Evolutionary conservation across 2,797 vertebrate species (phyloP).

Genomic region (Enoplosus armatus): DNA sequence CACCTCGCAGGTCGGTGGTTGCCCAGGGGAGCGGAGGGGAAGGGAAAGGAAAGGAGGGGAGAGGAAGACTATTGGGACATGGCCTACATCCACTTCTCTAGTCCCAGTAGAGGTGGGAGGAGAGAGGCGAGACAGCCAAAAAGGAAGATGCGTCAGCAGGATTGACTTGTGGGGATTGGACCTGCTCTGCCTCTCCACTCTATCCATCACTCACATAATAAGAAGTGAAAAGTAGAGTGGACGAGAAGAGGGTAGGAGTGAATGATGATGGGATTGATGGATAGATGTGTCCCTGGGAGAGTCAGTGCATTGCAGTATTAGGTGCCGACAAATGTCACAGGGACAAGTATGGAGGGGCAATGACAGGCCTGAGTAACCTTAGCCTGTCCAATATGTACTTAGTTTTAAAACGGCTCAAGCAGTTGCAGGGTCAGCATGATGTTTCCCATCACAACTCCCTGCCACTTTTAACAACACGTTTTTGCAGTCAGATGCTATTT

Average conservation of each 20-base stretch:
- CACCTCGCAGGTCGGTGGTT: conserved; percentile 49
- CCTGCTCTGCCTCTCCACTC: conserved; percentile 66
- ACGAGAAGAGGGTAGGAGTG: conserved; percentile 52
- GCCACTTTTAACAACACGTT: conserved; percentile 4
- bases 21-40: conserved; percentile 39
- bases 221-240: conserved; percentile 74
- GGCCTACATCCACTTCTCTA: conserved; percentile 70
- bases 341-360: conserved; percentile 29
- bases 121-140: conserved; percentile 60
- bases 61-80: conserved; percentile 63
- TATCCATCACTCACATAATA: conserved; percentile 79
- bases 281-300: conserved; percentile 66
- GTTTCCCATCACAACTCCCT: conserved; percentile 30
- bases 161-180: conserved; percentile 75
- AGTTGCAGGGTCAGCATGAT: conserved; percentile 31
- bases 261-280: conserved; percentile 73
- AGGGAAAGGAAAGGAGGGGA: conserved; percentile 7
- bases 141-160: conserved; percentile 71
- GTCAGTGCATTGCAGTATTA: conserved; percentile 55
- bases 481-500: conserved; percentile 5
- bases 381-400: conserved; percentile 41
- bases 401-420: conserved; percentile 23
- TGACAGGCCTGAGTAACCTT: conserved; percentile 57
- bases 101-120: conserved; percentile 57
- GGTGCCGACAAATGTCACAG: conserved; percentile 58